These are phyloP conservation scores for Pseudomugil gertrudae DNA, from an alignment of 2,797 vertebrate species.

Conservation along the genomic window DNA sequence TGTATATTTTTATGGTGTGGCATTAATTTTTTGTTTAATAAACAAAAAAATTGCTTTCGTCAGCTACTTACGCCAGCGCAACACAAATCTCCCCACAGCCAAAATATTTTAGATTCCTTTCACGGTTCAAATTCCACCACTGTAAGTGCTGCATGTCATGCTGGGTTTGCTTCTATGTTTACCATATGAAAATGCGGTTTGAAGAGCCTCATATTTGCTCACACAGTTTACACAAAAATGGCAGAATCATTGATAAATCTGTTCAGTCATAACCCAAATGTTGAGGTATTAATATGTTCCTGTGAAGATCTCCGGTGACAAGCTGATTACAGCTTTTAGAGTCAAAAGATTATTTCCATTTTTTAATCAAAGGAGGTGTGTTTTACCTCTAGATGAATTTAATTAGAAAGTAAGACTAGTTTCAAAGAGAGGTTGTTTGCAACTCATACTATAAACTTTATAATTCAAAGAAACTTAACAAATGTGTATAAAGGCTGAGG, in stretches of 20 bases:
- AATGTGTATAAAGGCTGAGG: not conserved
- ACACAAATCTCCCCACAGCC: constrained; percentile 6
- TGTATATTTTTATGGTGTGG: too few relatives aligned
- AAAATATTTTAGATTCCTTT: constrained; percentile 35
- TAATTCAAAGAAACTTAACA: not conserved
- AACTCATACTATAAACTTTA: not conserved
- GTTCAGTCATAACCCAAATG: not conserved
- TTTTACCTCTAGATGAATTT: not conserved
- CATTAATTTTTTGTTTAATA: too few relatives aligned
- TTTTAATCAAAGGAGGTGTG: not conserved
- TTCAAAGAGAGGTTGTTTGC: not conserved
- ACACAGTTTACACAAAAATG: constrained; percentile 20
- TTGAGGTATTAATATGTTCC: constrained; percentile 1
- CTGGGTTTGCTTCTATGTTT: constrained; percentile 28
- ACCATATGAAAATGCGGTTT: constrained; percentile 25
- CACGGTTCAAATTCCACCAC: constrained; percentile 26
- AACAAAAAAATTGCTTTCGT: constrained; percentile 42
- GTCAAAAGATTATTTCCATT: not conserved
- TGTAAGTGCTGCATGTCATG: constrained; percentile 9
- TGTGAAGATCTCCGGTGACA: not conserved
- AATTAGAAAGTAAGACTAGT: not conserved
- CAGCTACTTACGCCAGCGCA: constrained; percentile 20
- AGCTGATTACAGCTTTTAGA: not conserved
- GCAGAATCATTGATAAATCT: constrained; percentile 7
- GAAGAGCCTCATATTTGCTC: constrained; percentile 17